Evolutionary conservation across 2,797 vertebrate genomes (phyloP).

Genomic region (Poeciliopsis presidionis): DNA sequence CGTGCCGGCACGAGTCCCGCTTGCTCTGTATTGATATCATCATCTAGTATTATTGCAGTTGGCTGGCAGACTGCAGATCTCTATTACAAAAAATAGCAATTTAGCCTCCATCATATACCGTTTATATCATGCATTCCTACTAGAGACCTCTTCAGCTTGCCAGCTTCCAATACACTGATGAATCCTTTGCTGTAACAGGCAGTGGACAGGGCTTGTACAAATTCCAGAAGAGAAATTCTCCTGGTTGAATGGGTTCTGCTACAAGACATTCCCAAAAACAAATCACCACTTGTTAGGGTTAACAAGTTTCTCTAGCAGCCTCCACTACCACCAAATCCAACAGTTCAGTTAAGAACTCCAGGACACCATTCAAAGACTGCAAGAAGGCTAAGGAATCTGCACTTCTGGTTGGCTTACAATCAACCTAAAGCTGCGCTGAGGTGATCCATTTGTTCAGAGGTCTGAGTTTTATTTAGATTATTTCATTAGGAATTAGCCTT

Average conservation of each 20-base stretch:
- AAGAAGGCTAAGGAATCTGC: neutral
- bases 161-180: neutral
- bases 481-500: neutral
- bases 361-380: neutral
- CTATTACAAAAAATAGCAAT: too few relatives aligned
- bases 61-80: too few relatives aligned
- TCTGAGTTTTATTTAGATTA: neutral
- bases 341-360: neutral
- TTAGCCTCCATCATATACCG: too few relatives aligned
- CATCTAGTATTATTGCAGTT: too few relatives aligned
- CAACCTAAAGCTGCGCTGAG: neutral
- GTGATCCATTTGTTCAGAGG: neutral
- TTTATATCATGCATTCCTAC: neutral
- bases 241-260: neutral
- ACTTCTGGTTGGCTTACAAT: neutral
- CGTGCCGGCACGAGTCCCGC: too few relatives aligned
- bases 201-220: neutral
- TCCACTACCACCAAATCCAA: neutral
- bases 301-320: neutral
- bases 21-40: too few relatives aligned
- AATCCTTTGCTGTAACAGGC: neutral
- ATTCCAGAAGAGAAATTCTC: neutral
- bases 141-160: neutral
- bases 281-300: neutral
- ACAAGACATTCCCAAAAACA: neutral